Evolutionary conservation across 2,888 invertebrate species (phyloP).

Genomic region (Zygogramma bicolorata): DNA sequence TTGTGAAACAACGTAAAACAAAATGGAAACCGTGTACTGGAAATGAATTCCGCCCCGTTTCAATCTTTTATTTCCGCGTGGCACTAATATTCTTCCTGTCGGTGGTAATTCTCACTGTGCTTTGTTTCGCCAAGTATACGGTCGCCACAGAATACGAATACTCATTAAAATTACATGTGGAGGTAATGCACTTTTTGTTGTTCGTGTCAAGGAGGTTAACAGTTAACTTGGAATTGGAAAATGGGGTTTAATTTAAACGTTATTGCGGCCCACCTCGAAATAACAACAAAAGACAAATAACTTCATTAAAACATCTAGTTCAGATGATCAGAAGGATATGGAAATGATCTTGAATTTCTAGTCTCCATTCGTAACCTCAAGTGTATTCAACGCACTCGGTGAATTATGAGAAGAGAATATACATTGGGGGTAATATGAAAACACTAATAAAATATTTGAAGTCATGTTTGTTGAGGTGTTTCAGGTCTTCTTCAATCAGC

Average conservation of each 20-base stretch:
- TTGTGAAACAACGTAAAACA: slow-evolving; percentile 22
- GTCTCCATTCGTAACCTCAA: no score
- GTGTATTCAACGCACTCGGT: no score
- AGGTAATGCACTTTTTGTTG: slow-evolving; percentile 52
- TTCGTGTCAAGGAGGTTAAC: slow-evolving; percentile 44
- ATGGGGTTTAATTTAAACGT: slow-evolving; percentile 6
- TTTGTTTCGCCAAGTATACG: slow-evolving; percentile 44
- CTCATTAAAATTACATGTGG: slow-evolving; percentile 52
- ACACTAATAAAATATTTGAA: no score
- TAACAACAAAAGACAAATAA: neutral
- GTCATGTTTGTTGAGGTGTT: no score
- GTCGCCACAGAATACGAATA: slow-evolving; percentile 31
- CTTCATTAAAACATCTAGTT: neutral
- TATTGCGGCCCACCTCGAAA: neutral
- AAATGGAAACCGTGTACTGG: slow-evolving; percentile 44
- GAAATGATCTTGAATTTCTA: no score
- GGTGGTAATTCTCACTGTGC: slow-evolving; percentile 43
- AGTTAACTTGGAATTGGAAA: slow-evolving; percentile 27
- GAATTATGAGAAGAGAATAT: no score
- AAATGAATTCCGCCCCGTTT: slow-evolving; percentile 47
- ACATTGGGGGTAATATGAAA: no score
- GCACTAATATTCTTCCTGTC: slow-evolving; percentile 45
- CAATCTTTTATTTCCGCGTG: slow-evolving; percentile 47
- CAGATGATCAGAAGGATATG: no score
- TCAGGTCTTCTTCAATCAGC: no score